A percentile compares a stretch with the other conserved stretches of the same genome.
Evolutionary conservation across 2,888 invertebrate genomes (phyloP).

Genomic region (Siphlonurus alternatus): DNA sequence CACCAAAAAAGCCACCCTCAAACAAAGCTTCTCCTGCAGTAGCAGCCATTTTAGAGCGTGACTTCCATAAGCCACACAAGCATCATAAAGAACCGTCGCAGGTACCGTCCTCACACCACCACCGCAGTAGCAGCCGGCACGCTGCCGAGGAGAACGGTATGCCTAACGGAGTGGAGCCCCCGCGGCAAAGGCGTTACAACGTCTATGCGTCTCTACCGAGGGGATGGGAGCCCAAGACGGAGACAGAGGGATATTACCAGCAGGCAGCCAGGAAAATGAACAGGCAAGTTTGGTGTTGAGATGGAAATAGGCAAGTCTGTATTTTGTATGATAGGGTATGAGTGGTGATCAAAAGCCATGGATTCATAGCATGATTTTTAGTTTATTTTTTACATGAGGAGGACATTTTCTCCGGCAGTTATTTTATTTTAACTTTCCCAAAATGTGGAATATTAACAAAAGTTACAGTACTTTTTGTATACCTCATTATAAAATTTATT

Average conservation of each 20-base stretch:
- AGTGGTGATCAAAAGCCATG: too few species aligned
- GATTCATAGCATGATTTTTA: neutral
- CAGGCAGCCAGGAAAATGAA: neutral
- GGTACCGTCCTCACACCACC: neutral
- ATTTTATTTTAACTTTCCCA: too few species aligned
- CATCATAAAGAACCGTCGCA: neutral
- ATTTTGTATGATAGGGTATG: too few species aligned
- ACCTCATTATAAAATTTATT: too few species aligned
- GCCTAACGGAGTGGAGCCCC: too few species aligned
- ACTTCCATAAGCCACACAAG: neutral
- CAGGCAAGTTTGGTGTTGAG: neutral
- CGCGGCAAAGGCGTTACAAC: neutral
- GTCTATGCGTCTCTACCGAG: neutral
- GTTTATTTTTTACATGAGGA: neutral
- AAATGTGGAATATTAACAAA: too few species aligned
- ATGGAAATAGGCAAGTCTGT: too few species aligned
- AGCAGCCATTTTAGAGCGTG: neutral
- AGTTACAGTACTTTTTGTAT: too few species aligned
- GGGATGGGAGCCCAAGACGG: neutral
- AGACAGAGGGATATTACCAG: constrained; percentile 3
- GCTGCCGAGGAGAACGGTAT: neutral
- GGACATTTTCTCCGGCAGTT: neutral
- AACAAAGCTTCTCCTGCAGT: neutral
- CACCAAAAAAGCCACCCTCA: neutral
- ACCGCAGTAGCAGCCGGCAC: neutral